Evolutionary conservation across 2,888 invertebrate genomes (phyloP), one percentile per base, ranked within the genome.

Genomic region (Cabera pusaria): DNA sequence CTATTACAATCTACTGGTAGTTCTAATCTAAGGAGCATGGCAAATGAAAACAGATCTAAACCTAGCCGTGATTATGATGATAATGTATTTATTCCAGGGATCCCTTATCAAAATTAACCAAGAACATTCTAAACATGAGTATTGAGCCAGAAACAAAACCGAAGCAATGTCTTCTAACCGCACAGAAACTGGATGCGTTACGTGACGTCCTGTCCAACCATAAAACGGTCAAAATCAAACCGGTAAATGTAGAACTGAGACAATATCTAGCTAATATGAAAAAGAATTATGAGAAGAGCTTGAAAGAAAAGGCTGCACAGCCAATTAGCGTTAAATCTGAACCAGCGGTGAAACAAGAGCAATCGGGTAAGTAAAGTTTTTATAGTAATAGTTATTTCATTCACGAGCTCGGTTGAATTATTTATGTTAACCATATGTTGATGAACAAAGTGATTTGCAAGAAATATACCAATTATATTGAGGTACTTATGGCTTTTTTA

Each of bases 81-180:
- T n/a, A n/a, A n/a, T n/a, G n/a, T n/a, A 20, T 22, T 17, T 9
- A 3, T 64, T 64, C 22, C 68, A 87, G 87, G 38, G 88, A 89
- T 39, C 80, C 82, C 0, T 67, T 90, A n/a, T 81, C 85, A 10
- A 86, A 85, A 49, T 58, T 89, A 3, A 81, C 89, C 3, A 92
- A 77, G 60, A 88, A 80, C 71, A 88, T 80, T 5, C 70, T 92
- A 1, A 89, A 90, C 50, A 77, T 92, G 75, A 87, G 81, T 50
- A 72, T 90, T 8, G 87, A 90, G 37, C 74, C 88, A 79, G 6
- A 74, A 38, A 63, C 74, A 1, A 78, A 80, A 28, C 50, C 76
- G 5, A 75, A 81, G 32, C 80, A 86, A 25, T 74, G 78, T 9
- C 54, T 80, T n/a, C 66, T 91, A 1, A 81, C 88, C 0, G 58